phyloP scores from a whole-genome alignment of 2,113 vertebrate species.

The Zingel zingel region DNA sequence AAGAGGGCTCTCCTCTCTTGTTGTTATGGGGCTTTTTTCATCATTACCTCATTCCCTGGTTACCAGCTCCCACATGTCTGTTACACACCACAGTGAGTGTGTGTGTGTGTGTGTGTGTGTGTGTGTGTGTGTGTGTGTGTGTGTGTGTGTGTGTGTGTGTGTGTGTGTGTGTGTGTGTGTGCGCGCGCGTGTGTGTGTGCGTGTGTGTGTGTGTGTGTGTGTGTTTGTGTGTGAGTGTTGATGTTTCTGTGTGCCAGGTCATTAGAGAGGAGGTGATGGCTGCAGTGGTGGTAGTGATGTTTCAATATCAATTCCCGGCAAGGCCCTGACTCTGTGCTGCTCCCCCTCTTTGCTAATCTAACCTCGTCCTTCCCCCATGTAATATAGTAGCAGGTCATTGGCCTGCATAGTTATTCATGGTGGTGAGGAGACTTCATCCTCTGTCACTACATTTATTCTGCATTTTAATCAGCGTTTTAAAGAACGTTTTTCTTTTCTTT shows the following conservation, averaged over 20 bases:
- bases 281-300: conserved; percentile 44
- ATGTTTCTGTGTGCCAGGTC: conserved; percentile 13
- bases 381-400: conserved; percentile 41
- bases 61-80: conserved; percentile 54
- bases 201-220: conserved; percentile 6
- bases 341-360: conserved; percentile 36
- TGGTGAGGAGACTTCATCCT: not conserved
- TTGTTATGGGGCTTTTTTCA: conserved; percentile 36
- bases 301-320: conserved; percentile 59
- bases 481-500: not conserved
- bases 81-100: conserved; percentile 31
- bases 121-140: not conserved
- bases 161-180: conserved; percentile 2
- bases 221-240: conserved; percentile 1
- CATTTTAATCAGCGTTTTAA: not conserved
- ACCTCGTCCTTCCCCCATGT: conserved; percentile 45
- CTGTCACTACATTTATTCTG: conserved; percentile 10
- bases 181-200: conserved; percentile 11
- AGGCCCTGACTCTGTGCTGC: conserved; percentile 10
- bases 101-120: conserved; percentile 22
- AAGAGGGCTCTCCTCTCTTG: conserved; percentile 29
- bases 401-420: conserved; percentile 32
- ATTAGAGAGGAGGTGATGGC: conserved; percentile 46
- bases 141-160: conserved; percentile 5
- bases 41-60: conserved; percentile 69